Percentiles rank a stretch among this genome's conserved stretches.
These are phyloP conservation scores for Poecilia gillii DNA, from an alignment of 2,797 vertebrate genomes.

Conservation along the genomic window DNA sequence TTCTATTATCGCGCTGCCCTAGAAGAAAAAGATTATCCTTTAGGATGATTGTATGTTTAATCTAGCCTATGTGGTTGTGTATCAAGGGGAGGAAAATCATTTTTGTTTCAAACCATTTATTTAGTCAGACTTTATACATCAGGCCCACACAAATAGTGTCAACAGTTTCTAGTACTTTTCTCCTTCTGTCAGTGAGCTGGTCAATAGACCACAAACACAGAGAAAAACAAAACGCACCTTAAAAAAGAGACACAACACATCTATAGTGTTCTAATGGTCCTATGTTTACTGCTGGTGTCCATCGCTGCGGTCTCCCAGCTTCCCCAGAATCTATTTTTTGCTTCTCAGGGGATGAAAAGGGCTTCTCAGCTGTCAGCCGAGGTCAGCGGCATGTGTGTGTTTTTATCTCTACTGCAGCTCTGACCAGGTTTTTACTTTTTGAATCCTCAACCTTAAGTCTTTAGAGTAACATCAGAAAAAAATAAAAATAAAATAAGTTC, in stretches of 20 bases:
- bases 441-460: constrained; percentile 29
- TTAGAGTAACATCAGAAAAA: constrained; percentile 29
- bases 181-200: constrained; percentile 9
- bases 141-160: constrained; percentile 31
- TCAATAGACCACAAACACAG: constrained; percentile 33
- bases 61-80: constrained; percentile 12
- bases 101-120: constrained; percentile 12
- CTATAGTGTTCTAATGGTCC: constrained; percentile 22
- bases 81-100: not conserved
- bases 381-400: constrained; percentile 54
- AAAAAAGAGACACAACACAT: constrained; percentile 43
- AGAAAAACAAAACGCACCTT: constrained; percentile 43
- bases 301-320: constrained; percentile 34
- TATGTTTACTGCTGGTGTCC: constrained; percentile 47
- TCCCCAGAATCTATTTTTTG: constrained; percentile 47
- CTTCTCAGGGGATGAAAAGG: constrained; percentile 31
- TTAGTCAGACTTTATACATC: constrained; percentile 29
- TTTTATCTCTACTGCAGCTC: constrained; percentile 47
- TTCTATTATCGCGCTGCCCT: not conserved
- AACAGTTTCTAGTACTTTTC: constrained; percentile 11
- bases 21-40: not conserved
- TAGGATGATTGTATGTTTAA: not conserved
- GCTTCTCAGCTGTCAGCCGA: constrained; percentile 56
- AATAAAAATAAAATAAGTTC: not conserved
- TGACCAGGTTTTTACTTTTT: constrained; percentile 52